Percentiles rank a stretch among this genome's conserved stretches.
These are phyloP conservation scores for Tachycineta bicolor DNA, from an alignment of 2,113 vertebrate species.

Conservation along the genomic window DNA sequence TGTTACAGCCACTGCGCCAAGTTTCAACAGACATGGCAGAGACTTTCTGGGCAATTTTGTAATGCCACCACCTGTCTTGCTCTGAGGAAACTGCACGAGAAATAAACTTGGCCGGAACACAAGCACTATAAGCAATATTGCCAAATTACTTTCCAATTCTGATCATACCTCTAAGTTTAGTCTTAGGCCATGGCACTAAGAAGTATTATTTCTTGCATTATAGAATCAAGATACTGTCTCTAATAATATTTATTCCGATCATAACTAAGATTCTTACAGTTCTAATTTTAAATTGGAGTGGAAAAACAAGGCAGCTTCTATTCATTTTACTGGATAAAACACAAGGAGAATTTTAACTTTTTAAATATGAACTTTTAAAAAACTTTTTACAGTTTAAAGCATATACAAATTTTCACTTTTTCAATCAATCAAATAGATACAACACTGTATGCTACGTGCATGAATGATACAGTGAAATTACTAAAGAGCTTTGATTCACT, in stretches of 20 bases:
- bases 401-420: background rate
- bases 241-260: background rate
- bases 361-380: background rate
- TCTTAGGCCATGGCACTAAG: background rate
- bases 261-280: background rate
- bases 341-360: background rate
- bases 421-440: background rate
- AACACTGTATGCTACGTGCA: background rate
- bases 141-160: background rate
- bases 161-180: background rate
- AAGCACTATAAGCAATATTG: background rate
- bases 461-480: background rate
- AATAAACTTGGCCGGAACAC: background rate
- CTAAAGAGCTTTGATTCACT: background rate
- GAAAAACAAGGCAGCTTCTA: background rate
- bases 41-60: background rate
- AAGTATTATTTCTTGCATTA: background rate
- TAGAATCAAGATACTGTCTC: background rate
- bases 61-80: background rate
- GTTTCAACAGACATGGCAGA: background rate
- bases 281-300: background rate
- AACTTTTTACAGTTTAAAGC: background rate
- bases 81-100: background rate
- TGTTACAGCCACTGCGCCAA: rapidly evolving
- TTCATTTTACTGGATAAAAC: background rate